Evolutionary conservation across 1,140 invertebrate genomes (phyloP).

Genomic region (Ostrea denselamellosa): DNA sequence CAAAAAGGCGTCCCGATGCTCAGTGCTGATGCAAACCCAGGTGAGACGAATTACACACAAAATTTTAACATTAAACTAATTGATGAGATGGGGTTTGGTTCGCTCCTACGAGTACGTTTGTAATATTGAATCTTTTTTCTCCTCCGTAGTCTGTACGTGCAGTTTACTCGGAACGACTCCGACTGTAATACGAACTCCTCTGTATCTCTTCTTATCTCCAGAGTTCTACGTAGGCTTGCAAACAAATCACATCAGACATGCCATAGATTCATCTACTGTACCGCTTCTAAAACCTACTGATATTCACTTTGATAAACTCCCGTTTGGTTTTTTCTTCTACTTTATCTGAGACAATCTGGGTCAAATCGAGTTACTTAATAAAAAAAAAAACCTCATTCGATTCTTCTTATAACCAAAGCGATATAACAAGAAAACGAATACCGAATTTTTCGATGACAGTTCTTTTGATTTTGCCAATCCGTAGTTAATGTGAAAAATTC

Average conservation of each 20-base stretch:
- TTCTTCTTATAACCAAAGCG: background rate
- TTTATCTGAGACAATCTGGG: conserved; percentile 37
- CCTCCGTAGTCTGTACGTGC: background rate
- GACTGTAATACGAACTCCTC: background rate
- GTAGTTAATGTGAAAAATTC: background rate
- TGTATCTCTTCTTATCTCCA: conserved; percentile 31
- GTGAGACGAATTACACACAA: background rate
- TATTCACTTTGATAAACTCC: conserved; percentile 38
- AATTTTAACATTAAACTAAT: conserved; percentile 22
- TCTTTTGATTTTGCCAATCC: too few species aligned
- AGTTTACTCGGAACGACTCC: conserved; percentile 13
- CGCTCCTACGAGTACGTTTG: background rate
- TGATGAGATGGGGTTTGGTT: background rate
- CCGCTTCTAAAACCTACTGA: conserved; percentile 30
- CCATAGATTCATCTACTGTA: conserved; percentile 35
- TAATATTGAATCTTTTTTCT: background rate
- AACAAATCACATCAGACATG: conserved; percentile 39
- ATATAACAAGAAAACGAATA: background rate
- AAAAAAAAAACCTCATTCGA: background rate
- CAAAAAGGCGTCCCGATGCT: background rate
- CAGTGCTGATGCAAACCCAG: background rate
- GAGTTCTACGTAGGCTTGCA: conserved; percentile 17
- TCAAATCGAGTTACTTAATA: conserved; percentile 35
- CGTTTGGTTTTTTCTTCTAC: background rate
- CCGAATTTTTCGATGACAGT: too few species aligned